phyloP scores from a whole-genome alignment of 2,888 invertebrate genomes.

The Mimumesa dahlbomi region DNA sequence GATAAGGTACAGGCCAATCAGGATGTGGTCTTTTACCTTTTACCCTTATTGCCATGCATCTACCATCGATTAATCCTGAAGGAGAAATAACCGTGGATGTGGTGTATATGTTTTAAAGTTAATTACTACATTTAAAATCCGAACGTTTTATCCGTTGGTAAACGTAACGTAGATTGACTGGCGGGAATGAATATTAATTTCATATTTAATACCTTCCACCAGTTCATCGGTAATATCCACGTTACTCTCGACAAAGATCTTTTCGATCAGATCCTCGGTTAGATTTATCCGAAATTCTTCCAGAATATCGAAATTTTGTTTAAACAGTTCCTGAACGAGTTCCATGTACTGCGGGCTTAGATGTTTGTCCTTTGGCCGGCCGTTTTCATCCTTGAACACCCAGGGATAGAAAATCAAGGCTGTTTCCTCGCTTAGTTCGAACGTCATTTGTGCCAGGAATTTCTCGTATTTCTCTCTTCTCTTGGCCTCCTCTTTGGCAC shows the following conservation, averaged over 20 bases:
- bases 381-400: constrained; percentile 70
- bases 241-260: constrained; percentile 68
- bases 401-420: constrained; percentile 71
- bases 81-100: too few species aligned
- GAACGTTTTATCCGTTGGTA: too few species aligned
- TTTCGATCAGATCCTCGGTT: constrained; percentile 62
- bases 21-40: constrained; percentile 69
- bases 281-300: constrained; percentile 68
- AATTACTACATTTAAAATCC: too few species aligned
- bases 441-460: constrained; percentile 69
- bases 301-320: constrained; percentile 69
- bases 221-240: constrained; percentile 69
- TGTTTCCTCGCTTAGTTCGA: constrained; percentile 72
- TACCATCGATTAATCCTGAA: constrained; percentile 67
- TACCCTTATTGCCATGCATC: constrained; percentile 68
- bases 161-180: too few species aligned
- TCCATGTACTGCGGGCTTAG: constrained; percentile 69
- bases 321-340: constrained; percentile 65
- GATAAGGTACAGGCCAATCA: constrained; percentile 71
- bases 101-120: too few species aligned
- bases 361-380: constrained; percentile 63
- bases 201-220: constrained; percentile 64
- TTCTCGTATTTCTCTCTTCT: constrained; percentile 65
- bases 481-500: constrained; percentile 60
- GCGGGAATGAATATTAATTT: too few species aligned